Conservation (phyloP, 2,797 vertebrate species). For the Gouania willdenowi region DNA sequence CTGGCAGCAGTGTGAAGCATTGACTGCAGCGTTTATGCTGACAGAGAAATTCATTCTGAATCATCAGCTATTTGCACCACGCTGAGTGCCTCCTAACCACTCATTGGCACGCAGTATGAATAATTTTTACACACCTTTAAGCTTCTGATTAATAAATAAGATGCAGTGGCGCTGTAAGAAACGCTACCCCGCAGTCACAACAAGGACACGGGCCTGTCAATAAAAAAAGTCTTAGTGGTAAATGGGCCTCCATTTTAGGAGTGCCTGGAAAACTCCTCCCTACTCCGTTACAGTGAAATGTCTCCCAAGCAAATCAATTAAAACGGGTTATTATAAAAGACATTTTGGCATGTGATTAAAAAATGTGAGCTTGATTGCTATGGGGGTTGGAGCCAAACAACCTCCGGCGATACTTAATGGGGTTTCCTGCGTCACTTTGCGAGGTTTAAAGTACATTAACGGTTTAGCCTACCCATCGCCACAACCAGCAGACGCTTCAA, state of each 20-base stretch:
- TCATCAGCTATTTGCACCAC: conserved; percentile 58
- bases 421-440: conserved; percentile 52
- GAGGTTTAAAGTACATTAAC: conserved; percentile 51
- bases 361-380: conserved; percentile 74
- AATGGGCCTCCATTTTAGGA: conserved; percentile 42
- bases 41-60: conserved; percentile 54
- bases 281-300: conserved; percentile 40
- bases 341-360: conserved; percentile 71
- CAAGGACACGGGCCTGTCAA: conserved; percentile 37
- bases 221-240: conserved; percentile 23
- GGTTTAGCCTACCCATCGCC: conserved; percentile 41
- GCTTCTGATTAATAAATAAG: conserved; percentile 53
- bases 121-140: conserved; percentile 43
- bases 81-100: conserved; percentile 27
- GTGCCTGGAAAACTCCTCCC: conserved; percentile 38
- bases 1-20: conserved; percentile 28
- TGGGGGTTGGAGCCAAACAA: conserved; percentile 57
- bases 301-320: conserved; percentile 72
- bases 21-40: conserved; percentile 49
- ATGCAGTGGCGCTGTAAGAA: conserved; percentile 13
- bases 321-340: conserved; percentile 70
- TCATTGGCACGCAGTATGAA: conserved; percentile 35
- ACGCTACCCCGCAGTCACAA: conserved; percentile 33
- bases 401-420: conserved; percentile 57
- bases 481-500: conserved; percentile 60